Base-by-base conservation (phyloP, 2,113 vertebrate species). In the Climacteris rufus region DNA sequence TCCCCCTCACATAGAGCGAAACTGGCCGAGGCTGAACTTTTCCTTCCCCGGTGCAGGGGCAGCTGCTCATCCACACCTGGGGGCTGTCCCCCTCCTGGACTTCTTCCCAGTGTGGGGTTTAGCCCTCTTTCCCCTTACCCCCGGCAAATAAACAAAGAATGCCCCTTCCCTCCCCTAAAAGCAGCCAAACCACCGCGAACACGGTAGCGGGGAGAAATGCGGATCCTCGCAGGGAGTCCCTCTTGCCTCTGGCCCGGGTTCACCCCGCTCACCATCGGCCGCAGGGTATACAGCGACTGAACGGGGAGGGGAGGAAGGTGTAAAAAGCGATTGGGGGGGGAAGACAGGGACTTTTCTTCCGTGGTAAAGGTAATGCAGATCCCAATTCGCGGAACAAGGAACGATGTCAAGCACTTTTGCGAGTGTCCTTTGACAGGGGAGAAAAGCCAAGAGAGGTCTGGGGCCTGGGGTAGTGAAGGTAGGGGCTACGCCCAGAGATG, bases 131-230 rank as follows among this genome's bases (percentile, higher is more conserved):
- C 23, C 5, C 23, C 24, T 22, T 17, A 13, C 23, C 20, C 14
- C 11, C 9, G 1, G 18, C 37, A 81, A 84, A 83, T 31, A 68
- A 66, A 35, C n/a, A 28, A 3, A 33, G 19, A 49, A 25, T 3
- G 5, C 12, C n/a, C 12, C 13, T 49, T 53, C 19, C 13, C 19
- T 37, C 3, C 13, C 15, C 16, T 8, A 24, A 33, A 28, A 21
- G 24, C 33, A n/a, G 30, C 47, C 40, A 33, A 83, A 33, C 10
- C 4, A 8, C 37, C 71, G 7, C 0, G 30, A 45, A 9, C 31
- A 20, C 6, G 1, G 7, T 4, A 11, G 24, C 8, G 19, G 6
- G 45, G 13, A 14, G 40, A 40, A 64, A 40, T 0, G 15, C 14
- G 9, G 37, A 42, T 42, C 42, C 42, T 42, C 42, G 42, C 42